These are phyloP conservation scores for Agrotis clavis DNA, from an alignment of 2,888 invertebrate species.

Conservation along the genomic window DNA sequence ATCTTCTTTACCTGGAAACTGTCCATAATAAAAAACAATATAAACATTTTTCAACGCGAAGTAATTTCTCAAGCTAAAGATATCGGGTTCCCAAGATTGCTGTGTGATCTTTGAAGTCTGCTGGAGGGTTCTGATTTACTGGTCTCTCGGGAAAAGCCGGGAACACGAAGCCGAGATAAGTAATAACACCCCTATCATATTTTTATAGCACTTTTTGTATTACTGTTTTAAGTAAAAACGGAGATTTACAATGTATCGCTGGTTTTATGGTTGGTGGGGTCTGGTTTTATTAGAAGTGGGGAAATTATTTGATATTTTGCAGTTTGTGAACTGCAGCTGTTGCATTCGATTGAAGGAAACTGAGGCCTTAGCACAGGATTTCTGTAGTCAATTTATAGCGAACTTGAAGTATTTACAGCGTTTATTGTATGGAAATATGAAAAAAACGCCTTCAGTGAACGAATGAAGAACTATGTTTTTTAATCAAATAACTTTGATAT, in stretches of 20 bases:
- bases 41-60: slow-evolving; percentile 67
- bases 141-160: slow-evolving; percentile 69
- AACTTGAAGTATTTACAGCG: too few species aligned
- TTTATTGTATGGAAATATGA: too few species aligned
- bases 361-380: too few species aligned
- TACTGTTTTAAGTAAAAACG: slow-evolving; percentile 74
- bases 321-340: neutral
- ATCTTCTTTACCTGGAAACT: slow-evolving; percentile 42
- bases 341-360: neutral
- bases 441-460: too few species aligned
- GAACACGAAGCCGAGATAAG: slow-evolving; percentile 73
- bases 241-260: slow-evolving; percentile 70
- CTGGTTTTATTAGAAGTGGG: slow-evolving; percentile 22
- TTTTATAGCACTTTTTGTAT: slow-evolving; percentile 77
- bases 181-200: slow-evolving; percentile 79
- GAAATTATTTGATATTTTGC: neutral
- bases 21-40: slow-evolving; percentile 52
- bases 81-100: slow-evolving; percentile 79
- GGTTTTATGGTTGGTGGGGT: slow-evolving; percentile 40
- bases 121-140: slow-evolving; percentile 82
- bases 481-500: too few species aligned
- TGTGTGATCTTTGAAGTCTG: slow-evolving; percentile 82
- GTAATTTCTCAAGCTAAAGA: slow-evolving; percentile 74
- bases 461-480: too few species aligned
- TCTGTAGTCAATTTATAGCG: too few species aligned